Base-by-base conservation (phyloP, 2,113 vertebrate genomes). In the Macquaria ambigua region DNA sequence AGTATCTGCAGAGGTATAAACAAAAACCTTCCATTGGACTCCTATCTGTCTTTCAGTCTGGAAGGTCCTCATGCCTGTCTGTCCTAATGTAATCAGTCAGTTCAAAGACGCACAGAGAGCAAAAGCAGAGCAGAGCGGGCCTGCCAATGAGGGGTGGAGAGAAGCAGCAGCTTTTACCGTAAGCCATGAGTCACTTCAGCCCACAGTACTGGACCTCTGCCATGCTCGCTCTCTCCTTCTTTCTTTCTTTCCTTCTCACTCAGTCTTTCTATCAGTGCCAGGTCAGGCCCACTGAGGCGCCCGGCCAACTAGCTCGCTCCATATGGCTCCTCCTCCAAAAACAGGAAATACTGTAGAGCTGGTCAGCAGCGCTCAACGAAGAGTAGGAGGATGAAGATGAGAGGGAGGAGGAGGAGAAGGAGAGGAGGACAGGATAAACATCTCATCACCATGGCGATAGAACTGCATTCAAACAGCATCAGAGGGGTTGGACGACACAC, bases 171-270 rank as follows among this genome's bases (percentile, higher is more conserved):
- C 91, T 92, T 94, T 95, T 95, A 95, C 94, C 89, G 93, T 94
- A 95, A 95, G 90, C 92, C 84, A 87, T 95, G 95, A 95, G 89
- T 96, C 94, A 95, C 93, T 90, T 75, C 93, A 93, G 91, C 93
- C 94, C 93, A 94, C 93, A 93, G 82, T 81, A 88, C 91, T 95
- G 94, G 94, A 93, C 72, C 72, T 87, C 87, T 94, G 94, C 93
- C 94, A 94, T 73, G 72, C 75, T 84, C 15, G 43, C 79, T 89
- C 82, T 89, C 87, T 82, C 74, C 78, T 82, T 70, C 71, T 74
- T 59, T 74, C 34, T 89, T 86, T 90, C 87, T 77, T 84, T 88
- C 87, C 61, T 63, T 84, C 86, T 83, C 83, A 53, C 87, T 89
- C 74, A 8, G 86, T 91, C 89, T 90, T 88, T 92, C 90, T 90